A percentile compares a stretch with the other conserved stretches of the same genome.
phyloP scores from a whole-genome alignment of 2,113 vertebrate species.

The Pelecanus crispus region DNA sequence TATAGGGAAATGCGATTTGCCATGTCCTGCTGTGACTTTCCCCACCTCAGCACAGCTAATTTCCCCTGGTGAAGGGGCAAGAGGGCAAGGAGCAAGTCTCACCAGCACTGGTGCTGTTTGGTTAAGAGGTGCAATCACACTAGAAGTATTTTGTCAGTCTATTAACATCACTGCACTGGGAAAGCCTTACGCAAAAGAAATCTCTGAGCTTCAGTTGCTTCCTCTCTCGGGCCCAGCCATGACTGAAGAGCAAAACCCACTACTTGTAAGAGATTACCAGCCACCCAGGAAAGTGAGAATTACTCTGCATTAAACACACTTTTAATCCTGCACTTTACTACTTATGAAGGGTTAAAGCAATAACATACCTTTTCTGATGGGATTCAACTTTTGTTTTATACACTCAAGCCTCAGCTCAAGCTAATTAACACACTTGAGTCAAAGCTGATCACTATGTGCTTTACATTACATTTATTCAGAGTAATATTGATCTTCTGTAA shows the following conservation, averaged over 20 bases:
- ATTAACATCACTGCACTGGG: background rate
- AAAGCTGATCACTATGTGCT: background rate
- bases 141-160: background rate
- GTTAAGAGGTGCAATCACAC: background rate
- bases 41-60: background rate
- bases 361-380: background rate
- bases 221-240: accelerated
- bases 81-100: background rate
- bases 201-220: background rate
- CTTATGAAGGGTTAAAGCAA: background rate
- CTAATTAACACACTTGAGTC: background rate
- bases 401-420: background rate
- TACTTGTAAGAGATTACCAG: background rate
- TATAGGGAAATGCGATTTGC: background rate
- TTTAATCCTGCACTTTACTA: background rate
- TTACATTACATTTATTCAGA: background rate
- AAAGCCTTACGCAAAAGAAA: background rate
- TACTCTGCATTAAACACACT: background rate
- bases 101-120: background rate
- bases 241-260: background rate
- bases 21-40: background rate
- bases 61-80: background rate
- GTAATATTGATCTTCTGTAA: background rate
- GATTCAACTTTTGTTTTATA: background rate
- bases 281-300: background rate